Base-by-base conservation (phyloP, 2,113 vertebrate genomes). In the Bothrops jararaca region DNA sequence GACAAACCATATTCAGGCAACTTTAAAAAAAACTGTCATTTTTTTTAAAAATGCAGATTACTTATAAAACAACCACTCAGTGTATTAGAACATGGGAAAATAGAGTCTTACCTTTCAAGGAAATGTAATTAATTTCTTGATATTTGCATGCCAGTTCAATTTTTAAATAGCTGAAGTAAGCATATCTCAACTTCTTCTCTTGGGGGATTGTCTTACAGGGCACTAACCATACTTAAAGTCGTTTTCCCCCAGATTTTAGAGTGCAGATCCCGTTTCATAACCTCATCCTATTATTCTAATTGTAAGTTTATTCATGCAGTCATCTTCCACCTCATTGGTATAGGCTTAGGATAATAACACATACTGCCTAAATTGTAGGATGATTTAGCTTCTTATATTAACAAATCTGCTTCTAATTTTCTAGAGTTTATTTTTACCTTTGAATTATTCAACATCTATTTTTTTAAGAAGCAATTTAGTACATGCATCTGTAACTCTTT, bases 121-220 rank as follows among this genome's bases (percentile, higher is more conserved):
- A 60, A 93, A 60, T 90, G 45, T 93, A 89, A 90, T 92, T 85
- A 85, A 93, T 93, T 93, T 45, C 88, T 60, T 58, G 45, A 86
- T 86, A 64, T 93, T 89, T 90, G 92, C 54, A n/a, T 86, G 64
- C 89, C 85, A 89, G 34, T 50, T 56, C 52, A 39, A 7, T 88
- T 95, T 94, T 94, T 86, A 89, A 90, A 91, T 88, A 15, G 57
- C 24, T 45, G 0, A 15, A n/a, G 15, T 91, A 45, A 94, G 91
- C 7, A 26, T 29, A 9, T 6, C 92, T 95, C 91, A 0, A 1
- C 5, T 57, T 42, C 60, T 92, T 60, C 29, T 11, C 1, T 90
- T 93, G 52, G 42, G n/a, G 87, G 85, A 23, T 54, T 91, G 42
- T 1, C 92, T 26, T 92, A 0, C 90, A 91, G 80, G 53, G 52